Base-by-base conservation (phyloP, 2,113 vertebrate species). In the Elephantulus edwardii region DNA sequence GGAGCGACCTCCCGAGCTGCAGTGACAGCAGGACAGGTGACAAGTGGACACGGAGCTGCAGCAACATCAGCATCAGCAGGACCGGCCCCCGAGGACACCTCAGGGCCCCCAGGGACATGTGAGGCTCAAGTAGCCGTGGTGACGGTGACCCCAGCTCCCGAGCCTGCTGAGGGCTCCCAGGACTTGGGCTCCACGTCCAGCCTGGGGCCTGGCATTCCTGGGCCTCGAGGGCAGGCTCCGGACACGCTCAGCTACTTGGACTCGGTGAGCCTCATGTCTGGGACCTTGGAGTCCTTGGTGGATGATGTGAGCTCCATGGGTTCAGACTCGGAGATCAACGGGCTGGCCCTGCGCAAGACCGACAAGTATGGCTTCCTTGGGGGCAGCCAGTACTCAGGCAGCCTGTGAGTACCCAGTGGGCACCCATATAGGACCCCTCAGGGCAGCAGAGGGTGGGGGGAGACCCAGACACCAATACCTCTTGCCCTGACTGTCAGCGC, bases 291-390 rank as follows among this genome's bases (percentile, higher is more conserved):
- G 95, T 99, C 98, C 9, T 97, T 99, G 90, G 97, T 97, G 3
- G 99, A 99, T 54, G 99, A 99, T 60, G 97, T 97, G 80, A 99
- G 99, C 97, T 99, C 98, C 2, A 2, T 99, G 86, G 99, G 98
- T 46, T 99, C 99, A 0, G 99, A 99, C 96, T 99, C 98, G 0
- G 98, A 99, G 96, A 97, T 98, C 95, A 99, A 98, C 19, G 99
- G 98, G 50, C 83, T 98, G 83, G 83, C 97, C 5, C 92, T 98
- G 76, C 98, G 97, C 75, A 98, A 98, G 96, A 98, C 98, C 7
- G 98, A 99, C 97, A 99, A 98, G 94, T 99, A 99, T 40, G 98
- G 99, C 93, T 99, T 99, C 97, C 96, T 99, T 13, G 99, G 98
- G 48, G 99, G 98, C 87, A 97, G 77, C 81, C 99, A 99, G 97